Evolutionary conservation across 2,888 invertebrate genomes (phyloP).

Genomic region (Drosophila birchii): DNA sequence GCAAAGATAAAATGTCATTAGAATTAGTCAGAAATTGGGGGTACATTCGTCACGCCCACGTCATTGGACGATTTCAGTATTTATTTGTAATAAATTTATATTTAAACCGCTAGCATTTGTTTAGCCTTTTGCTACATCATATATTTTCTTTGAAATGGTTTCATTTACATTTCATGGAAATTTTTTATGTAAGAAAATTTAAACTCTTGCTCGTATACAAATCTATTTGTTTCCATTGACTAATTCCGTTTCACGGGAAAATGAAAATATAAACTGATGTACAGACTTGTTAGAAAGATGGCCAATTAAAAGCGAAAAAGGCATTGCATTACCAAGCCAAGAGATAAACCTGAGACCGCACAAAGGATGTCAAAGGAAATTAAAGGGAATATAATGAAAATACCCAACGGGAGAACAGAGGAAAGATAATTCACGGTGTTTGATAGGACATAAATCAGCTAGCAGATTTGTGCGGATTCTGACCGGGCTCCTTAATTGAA

Average conservation of each 20-base stretch:
- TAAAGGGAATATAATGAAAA: neutral
- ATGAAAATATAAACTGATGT: neutral
- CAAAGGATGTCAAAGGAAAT: constrained; percentile 29
- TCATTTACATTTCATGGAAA: neutral
- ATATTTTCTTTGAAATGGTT: neutral
- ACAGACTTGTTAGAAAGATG: constrained; percentile 2
- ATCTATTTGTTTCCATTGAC: neutral
- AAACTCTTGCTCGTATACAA: neutral
- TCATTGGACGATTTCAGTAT: neutral
- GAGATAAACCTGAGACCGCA: constrained; percentile 27
- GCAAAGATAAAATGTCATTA: constrained; percentile 9
- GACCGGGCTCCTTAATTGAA: constrained; percentile 15
- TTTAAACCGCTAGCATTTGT: neutral
- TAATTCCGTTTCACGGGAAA: neutral
- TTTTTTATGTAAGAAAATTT: neutral
- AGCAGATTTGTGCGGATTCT: neutral
- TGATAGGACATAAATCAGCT: neutral
- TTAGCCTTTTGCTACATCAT: neutral
- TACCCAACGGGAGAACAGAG: neutral
- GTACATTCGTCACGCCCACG: neutral
- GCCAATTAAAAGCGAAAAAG: constrained; percentile 49
- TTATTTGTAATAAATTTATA: neutral
- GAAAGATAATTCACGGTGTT: neutral
- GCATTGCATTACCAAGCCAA: constrained; percentile 39
- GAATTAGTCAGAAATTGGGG: constrained; percentile 10